phyloP scores from a whole-genome alignment of 1,140 invertebrate species.

The Papilio glaucus region DNA sequence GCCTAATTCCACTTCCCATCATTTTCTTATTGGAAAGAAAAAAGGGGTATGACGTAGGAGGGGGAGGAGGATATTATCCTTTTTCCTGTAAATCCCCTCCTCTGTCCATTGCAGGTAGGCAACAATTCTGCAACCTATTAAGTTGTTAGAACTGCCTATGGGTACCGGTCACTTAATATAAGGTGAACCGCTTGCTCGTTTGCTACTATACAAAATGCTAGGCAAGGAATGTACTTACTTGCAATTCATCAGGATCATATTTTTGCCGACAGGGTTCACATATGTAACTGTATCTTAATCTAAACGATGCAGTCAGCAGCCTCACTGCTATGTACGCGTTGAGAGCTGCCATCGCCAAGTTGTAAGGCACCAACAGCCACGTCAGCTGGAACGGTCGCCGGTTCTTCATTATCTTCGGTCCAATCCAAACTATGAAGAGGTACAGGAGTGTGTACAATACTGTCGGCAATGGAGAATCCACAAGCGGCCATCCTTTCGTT shows the following conservation, averaged over 20 bases:
- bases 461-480: conserved; percentile 92
- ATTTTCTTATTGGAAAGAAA: too few relatives aligned
- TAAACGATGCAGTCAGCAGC: conserved; percentile 89
- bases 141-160: too few relatives aligned
- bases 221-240: too few relatives aligned
- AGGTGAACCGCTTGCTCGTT: too few relatives aligned
- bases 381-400: conserved; percentile 91
- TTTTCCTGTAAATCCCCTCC: too few relatives aligned
- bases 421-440: conserved; percentile 90
- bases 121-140: too few relatives aligned
- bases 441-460: conserved; percentile 90
- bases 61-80: too few relatives aligned
- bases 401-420: conserved; percentile 93
- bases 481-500: conserved; percentile 94
- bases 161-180: too few relatives aligned
- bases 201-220: too few relatives aligned
- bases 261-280: conserved; percentile 94
- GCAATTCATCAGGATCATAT: conserved; percentile 92
- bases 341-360: conserved; percentile 91
- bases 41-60: too few relatives aligned
- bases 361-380: conserved; percentile 92
- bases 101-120: too few relatives aligned
- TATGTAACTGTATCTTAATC: conserved; percentile 93
- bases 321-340: conserved; percentile 94
- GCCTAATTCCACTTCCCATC: too few relatives aligned